Percentiles rank a stretch among this genome's conserved stretches.
Conservation (phyloP, 2,113 vertebrate genomes). For the Lasiurus cinereus region DNA sequence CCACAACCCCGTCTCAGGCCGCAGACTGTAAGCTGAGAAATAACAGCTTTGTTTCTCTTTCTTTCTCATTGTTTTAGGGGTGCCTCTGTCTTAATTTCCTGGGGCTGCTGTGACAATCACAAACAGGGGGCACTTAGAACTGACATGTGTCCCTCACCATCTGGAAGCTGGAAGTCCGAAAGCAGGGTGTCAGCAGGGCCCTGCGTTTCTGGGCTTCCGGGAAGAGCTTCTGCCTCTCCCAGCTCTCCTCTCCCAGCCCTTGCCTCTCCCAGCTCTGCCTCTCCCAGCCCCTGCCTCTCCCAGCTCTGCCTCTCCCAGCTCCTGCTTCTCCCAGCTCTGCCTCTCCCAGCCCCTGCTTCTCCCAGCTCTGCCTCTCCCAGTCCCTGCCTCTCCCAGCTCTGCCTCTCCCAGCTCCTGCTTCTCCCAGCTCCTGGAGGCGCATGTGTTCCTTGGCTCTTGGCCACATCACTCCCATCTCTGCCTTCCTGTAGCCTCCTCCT, state of each 20-base stretch:
- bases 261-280: too few relatives aligned
- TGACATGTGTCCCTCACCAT: fast-evolving
- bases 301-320: too few relatives aligned
- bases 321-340: too few relatives aligned
- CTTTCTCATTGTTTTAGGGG: not conserved
- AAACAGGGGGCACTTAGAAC: not conserved
- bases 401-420: too few relatives aligned
- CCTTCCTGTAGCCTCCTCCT: not conserved
- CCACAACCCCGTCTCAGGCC: not conserved
- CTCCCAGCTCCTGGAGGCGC: not conserved
- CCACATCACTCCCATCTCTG: too few relatives aligned
- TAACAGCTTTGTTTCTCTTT: not conserved
- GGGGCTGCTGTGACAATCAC: not conserved
- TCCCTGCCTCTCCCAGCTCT: too few relatives aligned
- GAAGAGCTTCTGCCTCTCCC: not conserved
- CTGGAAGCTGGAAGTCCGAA: not conserved
- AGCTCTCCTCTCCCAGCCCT: too few relatives aligned
- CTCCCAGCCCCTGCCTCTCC: too few relatives aligned
- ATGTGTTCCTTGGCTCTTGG: fast-evolving
- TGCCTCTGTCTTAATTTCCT: not conserved
- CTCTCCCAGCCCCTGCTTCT: too few relatives aligned
- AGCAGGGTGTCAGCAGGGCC: fast-evolving
- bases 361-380: too few relatives aligned
- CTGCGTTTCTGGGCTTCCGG: fast-evolving
- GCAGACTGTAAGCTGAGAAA: not conserved